phyloP scores from a whole-genome alignment of 2,797 vertebrate genomes.

The Anableps anableps region DNA sequence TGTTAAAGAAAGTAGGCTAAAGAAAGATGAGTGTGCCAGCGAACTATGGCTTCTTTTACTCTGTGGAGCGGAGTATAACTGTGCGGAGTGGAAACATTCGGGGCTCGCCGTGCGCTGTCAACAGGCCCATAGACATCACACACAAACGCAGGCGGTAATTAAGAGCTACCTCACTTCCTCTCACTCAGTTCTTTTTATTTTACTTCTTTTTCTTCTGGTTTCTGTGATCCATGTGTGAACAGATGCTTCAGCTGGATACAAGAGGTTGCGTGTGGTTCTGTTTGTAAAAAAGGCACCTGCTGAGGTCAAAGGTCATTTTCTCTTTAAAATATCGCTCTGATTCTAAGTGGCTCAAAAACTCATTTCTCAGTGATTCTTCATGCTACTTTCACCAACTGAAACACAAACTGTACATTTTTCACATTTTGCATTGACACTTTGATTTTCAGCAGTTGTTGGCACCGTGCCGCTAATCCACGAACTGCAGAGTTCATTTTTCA shows the following conservation, averaged over 20 bases:
- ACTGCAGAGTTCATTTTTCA: not conserved
- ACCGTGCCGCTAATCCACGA: not conserved
- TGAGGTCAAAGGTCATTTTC: conserved; percentile 13
- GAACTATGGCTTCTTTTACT: conserved; percentile 76
- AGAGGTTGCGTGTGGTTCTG: not conserved
- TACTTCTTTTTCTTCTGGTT: conserved; percentile 21
- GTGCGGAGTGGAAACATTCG: conserved; percentile 75
- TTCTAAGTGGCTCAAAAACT: not conserved
- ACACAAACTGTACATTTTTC: not conserved
- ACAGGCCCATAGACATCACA: conserved; percentile 85
- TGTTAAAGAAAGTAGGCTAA: conserved; percentile 49
- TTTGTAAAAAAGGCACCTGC: not conserved
- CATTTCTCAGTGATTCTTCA: not conserved
- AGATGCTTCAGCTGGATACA: not conserved
- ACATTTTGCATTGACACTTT: not conserved
- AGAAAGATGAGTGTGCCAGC: conserved; percentile 82
- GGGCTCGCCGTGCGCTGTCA: conserved; percentile 83
- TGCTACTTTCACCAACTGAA: not conserved
- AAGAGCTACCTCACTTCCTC: conserved; percentile 51
- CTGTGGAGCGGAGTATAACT: conserved; percentile 70
- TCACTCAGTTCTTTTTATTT: conserved; percentile 35
- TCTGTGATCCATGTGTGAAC: not conserved
- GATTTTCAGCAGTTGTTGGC: not conserved
- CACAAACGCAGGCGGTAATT: conserved; percentile 85
- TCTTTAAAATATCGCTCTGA: not conserved